phyloP scores from a whole-genome alignment of 1,140 invertebrate genomes.

The Mya arenaria region DNA sequence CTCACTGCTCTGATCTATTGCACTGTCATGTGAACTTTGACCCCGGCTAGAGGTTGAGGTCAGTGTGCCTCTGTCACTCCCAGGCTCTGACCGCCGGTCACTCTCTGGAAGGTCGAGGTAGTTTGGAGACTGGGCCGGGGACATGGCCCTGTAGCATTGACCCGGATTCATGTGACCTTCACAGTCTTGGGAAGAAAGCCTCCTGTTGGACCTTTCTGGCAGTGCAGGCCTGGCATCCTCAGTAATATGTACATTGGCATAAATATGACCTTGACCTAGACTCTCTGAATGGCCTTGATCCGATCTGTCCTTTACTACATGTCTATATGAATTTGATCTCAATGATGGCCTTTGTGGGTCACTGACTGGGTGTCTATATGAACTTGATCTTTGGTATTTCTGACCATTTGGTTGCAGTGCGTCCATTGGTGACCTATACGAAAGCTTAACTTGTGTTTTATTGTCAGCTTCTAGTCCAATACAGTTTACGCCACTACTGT shows the following conservation, averaged over 20 bases:
- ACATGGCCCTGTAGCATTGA: too few species aligned
- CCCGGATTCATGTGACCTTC: too few species aligned
- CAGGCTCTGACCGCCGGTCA: conserved; percentile 38
- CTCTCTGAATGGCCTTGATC: conserved; percentile 20
- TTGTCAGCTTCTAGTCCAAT: conserved; percentile 64
- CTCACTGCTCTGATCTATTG: conserved; percentile 47
- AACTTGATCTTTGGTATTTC: not conserved
- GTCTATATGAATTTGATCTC: conserved; percentile 47
- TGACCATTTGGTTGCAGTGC: not conserved
- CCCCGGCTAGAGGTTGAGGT: conserved; percentile 41
- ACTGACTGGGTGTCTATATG: conserved; percentile 15
- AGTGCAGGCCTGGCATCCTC: conserved; percentile 36
- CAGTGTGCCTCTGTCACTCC: conserved; percentile 37
- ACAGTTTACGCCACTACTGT: conserved; percentile 77
- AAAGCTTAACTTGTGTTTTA: not conserved
- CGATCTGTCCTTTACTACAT: conserved; percentile 17
- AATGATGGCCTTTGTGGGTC: conserved; percentile 8
- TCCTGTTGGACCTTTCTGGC: conserved; percentile 44
- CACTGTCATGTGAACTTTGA: conserved; percentile 47
- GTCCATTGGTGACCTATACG: not conserved
- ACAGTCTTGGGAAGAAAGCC: too few species aligned
- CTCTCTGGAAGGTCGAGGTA: conserved; percentile 27
- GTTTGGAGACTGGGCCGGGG: too few species aligned
- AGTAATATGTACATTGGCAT: conserved; percentile 52
- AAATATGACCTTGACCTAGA: conserved; percentile 36